Evolutionary conservation across 2,797 vertebrate genomes (phyloP).

Genomic region (Oreochromis grahami): DNA sequence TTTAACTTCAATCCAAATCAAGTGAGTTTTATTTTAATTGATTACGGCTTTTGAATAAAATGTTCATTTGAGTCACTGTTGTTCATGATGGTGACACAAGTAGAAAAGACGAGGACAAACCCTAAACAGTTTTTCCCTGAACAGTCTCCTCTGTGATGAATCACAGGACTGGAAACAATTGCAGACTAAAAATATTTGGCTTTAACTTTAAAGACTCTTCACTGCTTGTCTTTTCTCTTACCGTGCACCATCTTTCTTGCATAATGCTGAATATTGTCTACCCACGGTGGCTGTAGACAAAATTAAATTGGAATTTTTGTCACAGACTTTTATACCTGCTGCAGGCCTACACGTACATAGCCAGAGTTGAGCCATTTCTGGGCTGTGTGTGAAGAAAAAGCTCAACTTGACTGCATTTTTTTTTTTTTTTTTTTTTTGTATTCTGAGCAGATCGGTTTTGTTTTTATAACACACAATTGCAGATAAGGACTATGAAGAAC

Average conservation of each 20-base stretch:
- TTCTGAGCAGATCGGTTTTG: neutral
- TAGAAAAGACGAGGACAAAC: neutral
- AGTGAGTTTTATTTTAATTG: neutral
- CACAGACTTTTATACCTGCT: neutral
- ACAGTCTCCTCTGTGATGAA: neutral
- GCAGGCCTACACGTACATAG: neutral
- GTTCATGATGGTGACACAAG: neutral
- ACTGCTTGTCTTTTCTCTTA: neutral
- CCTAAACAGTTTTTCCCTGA: neutral
- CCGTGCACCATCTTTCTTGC: neutral
- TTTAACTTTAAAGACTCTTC: neutral
- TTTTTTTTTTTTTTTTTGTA: neutral
- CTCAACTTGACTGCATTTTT: neutral
- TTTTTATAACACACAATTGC: neutral
- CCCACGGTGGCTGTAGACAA: neutral
- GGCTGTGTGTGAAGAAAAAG: neutral
- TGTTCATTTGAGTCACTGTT: neutral
- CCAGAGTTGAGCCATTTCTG: neutral
- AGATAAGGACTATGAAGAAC: neutral
- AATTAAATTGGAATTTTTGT: neutral
- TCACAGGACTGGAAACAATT: neutral
- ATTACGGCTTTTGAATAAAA: neutral
- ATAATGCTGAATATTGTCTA: neutral
- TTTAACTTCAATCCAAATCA: conserved; percentile 1
- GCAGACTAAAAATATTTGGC: neutral